Evolutionary conservation across 2,888 invertebrate genomes (phyloP).

Genomic region (Phasia obesa): DNA sequence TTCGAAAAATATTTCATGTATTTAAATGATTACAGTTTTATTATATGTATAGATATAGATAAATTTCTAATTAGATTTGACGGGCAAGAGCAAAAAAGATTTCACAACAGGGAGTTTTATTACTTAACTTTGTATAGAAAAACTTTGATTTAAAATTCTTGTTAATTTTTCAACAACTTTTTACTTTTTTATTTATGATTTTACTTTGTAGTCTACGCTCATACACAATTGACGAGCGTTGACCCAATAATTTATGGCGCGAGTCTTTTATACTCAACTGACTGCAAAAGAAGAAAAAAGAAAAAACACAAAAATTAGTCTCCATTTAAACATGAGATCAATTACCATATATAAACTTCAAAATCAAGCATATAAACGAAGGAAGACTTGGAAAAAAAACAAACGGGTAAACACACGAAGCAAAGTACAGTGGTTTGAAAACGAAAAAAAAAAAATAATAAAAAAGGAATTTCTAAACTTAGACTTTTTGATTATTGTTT

Average conservation of each 20-base stretch:
- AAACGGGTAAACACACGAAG: no score
- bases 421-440: no score
- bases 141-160: slow-evolving; percentile 60
- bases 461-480: no score
- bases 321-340: slow-evolving; percentile 67
- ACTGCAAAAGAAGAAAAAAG: background rate
- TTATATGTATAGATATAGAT: no score
- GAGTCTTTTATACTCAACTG: slow-evolving; percentile 18
- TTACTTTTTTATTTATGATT: slow-evolving; percentile 3
- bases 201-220: slow-evolving; percentile 16
- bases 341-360: slow-evolving; percentile 55
- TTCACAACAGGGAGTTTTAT: background rate
- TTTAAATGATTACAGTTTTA: no score
- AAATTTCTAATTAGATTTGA: no score
- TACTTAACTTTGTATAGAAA: slow-evolving; percentile 29
- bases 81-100: background rate
- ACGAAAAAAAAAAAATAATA: no score
- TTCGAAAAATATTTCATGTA: no score
- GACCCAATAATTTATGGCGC: slow-evolving; percentile 68
- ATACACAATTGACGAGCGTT: slow-evolving; percentile 63
- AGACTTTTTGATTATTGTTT: no score
- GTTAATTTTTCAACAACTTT: slow-evolving; percentile 57
- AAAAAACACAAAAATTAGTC: slow-evolving; percentile 41
- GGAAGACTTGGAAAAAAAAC: slow-evolving; percentile 8
- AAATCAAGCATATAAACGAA: slow-evolving; percentile 26